Base-by-base conservation (phyloP, 2,797 vertebrate species). In the Eulemur albifrons region DNA sequence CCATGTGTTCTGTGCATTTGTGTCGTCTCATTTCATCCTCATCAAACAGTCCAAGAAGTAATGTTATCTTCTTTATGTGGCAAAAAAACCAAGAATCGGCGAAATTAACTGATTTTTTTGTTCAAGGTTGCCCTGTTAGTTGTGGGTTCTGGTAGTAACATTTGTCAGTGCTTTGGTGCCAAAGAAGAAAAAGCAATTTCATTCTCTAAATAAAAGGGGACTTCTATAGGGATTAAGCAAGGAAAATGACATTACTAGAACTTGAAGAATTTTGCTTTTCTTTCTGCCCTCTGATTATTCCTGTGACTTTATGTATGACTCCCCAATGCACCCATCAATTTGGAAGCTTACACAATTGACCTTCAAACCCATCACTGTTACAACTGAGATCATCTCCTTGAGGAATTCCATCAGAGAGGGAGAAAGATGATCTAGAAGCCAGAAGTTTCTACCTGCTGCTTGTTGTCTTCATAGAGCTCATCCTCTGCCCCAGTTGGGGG, bases 131-230 rank as follows among this genome's bases (percentile, higher is more conserved):
- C 14, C 14, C 12, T 88, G 38, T 84, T 72, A 61, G 35, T 81
- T 90, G 38, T 32, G 70, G 45, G 20, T 20, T 15, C 72, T 15
- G 32, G 6, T 54, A 54, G n/a, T 43, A 83, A 91, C 23, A 65
- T 54, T 82, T 95, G 75, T 61, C 48, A 87, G 8, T 70, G 82
- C 30, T 89, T 94, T 81, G 63, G 40, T 96, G 89, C 70, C 52
- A 90, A 93, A 84, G 30, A 93, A 91, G 54, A 89, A 85, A 96
- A 96, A 91, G 21, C 75, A 93, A 89, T 96, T 92, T 87, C 43
- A 93, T 90, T 87, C 48, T 94, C 87, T 54, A 95, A 85, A 73
- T 93, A 92, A 54, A 94, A 91, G 75, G 32, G 25, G 30, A 73
- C 67, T 87, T 94, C 14, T 59, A 12, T n/a, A 79, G 89, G 70